Evolutionary conservation across 2,888 invertebrate genomes (phyloP).

Genomic region (Yponomeuta cagnagella): DNA sequence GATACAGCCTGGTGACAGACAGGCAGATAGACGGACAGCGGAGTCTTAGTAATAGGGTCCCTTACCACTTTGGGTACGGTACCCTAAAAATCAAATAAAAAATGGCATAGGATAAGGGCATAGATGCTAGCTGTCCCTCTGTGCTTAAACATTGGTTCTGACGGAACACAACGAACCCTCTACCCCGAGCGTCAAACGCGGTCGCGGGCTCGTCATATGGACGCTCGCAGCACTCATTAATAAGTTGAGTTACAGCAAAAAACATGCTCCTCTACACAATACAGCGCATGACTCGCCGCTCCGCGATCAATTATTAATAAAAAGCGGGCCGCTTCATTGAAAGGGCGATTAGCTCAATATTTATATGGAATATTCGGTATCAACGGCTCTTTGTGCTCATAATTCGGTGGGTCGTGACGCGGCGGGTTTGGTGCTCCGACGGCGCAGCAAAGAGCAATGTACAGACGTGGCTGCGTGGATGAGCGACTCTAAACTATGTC

Average conservation of each 20-base stretch:
- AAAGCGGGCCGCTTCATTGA: conserved; percentile 75
- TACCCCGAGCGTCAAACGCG: conserved; percentile 2
- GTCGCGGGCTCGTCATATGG: conserved; percentile 61
- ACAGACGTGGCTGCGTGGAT: neutral
- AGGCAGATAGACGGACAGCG: no score
- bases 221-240: conserved; percentile 51
- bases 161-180: neutral
- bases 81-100: no score
- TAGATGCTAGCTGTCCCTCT: neutral
- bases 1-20: no score
- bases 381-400: conserved; percentile 73
- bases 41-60: no score
- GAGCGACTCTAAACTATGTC: neutral
- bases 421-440: conserved; percentile 57
- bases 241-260: conserved; percentile 66
- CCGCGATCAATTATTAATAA: conserved; percentile 74
- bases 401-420: conserved; percentile 73
- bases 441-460: conserved; percentile 45
- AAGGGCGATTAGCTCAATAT: conserved; percentile 77
- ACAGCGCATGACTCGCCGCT: conserved; percentile 72
- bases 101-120: no score
- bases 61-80: no score
- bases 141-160: neutral
- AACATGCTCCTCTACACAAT: conserved; percentile 61
- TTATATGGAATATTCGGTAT: conserved; percentile 76